These are phyloP conservation scores for Catamblyrhynchus diadema DNA, from an alignment of 2,797 vertebrate genomes.

Conservation along the genomic window DNA sequence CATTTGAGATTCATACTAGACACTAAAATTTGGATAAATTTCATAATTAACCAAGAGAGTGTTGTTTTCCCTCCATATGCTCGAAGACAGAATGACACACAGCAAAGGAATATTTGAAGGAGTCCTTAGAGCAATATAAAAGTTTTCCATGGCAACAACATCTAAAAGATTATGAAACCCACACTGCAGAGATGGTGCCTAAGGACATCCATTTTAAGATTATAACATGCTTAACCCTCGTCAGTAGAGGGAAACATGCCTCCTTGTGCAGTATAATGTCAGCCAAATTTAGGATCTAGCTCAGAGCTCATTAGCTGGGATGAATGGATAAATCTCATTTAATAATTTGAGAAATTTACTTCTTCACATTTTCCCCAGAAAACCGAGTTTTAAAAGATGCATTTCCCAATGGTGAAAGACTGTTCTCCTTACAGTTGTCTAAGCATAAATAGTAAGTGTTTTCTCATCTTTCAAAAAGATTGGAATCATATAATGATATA, in stretches of 20 bases:
- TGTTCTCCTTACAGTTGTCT: background rate
- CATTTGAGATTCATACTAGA: background rate
- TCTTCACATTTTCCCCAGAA: background rate
- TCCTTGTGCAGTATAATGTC: background rate
- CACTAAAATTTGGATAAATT: background rate
- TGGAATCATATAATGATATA: background rate
- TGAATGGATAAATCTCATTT: background rate
- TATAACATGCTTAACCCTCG: slow-evolving; percentile 19
- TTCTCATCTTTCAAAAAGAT: background rate
- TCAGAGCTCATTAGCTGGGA: background rate
- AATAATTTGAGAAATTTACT: background rate
- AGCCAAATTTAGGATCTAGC: background rate
- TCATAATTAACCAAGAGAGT: background rate
- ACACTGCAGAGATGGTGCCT: slow-evolving; percentile 8
- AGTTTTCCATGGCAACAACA: slow-evolving; percentile 62
- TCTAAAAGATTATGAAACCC: slow-evolving; percentile 29
- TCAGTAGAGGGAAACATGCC: background rate
- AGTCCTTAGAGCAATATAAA: slow-evolving; percentile 29
- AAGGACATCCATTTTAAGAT: slow-evolving; percentile 43
- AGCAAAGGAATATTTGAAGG: slow-evolving; percentile 11
- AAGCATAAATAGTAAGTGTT: background rate
- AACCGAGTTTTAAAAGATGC: background rate
- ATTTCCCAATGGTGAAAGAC: background rate
- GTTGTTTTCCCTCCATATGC: slow-evolving; percentile 13
- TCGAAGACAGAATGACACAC: slow-evolving; percentile 30